phyloP scores from a whole-genome alignment of 2,113 vertebrate species.

The Rhea pennata region DNA sequence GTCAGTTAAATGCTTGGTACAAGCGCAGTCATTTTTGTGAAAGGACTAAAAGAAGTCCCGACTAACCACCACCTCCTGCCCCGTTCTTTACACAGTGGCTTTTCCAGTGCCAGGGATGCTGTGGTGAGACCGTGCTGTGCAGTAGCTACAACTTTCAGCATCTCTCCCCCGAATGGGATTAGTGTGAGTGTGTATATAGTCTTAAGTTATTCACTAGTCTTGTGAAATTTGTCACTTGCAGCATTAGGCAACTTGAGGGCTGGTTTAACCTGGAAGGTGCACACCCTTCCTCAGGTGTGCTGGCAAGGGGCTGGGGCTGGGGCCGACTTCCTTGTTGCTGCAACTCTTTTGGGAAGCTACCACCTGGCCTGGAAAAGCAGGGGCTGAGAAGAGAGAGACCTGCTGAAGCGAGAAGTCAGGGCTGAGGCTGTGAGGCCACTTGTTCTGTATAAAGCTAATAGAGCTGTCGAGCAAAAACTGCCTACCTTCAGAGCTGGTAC shows the following conservation, averaged over 20 bases:
- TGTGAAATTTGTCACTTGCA: neutral
- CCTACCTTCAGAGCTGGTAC: neutral
- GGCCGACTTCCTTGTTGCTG: slow-evolving; percentile 63
- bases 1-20: neutral
- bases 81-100: rapidly evolving
- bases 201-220: neutral
- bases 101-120: neutral
- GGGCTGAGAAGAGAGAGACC: neutral
- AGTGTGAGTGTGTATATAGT: neutral
- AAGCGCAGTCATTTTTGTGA: neutral
- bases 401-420: neutral
- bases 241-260: neutral
- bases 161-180: neutral
- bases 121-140: rapidly evolving
- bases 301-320: neutral
- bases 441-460: neutral
- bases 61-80: neutral
- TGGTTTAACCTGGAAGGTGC: neutral
- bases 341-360: slow-evolving; percentile 74
- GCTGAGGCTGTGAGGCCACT: neutral
- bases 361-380: slow-evolving; percentile 39
- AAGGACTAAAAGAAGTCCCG: neutral
- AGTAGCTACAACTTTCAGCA: neutral
- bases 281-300: slow-evolving; percentile 42
- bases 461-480: neutral